Conservation (phyloP, 2,888 invertebrate genomes). For the Cyclophora punctaria region DNA sequence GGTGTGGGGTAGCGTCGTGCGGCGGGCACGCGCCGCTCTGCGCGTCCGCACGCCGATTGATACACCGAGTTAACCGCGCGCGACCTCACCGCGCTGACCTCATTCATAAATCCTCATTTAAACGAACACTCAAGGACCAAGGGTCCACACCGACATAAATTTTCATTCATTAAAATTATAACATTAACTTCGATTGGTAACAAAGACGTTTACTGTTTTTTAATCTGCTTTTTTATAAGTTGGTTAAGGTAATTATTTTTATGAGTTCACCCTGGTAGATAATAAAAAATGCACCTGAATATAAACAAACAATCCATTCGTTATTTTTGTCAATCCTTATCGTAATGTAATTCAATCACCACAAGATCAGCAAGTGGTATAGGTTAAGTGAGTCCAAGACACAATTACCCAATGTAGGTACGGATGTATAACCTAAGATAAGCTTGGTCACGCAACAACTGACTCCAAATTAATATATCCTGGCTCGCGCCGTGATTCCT, state of each 20-base stretch:
- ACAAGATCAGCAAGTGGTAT: slow-evolving; percentile 1
- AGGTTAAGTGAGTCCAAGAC: no score
- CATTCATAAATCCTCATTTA: slow-evolving; percentile 71
- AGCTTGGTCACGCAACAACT: slow-evolving; percentile 56
- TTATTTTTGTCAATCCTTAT: no score
- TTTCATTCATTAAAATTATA: slow-evolving; percentile 17
- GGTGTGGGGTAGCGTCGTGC: slow-evolving; percentile 30
- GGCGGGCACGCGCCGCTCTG: slow-evolving; percentile 42
- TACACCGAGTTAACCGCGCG: slow-evolving; percentile 38
- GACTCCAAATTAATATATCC: slow-evolving; percentile 73
- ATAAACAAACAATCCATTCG: no score
- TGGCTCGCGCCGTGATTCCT: slow-evolving; percentile 76
- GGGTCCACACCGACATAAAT: slow-evolving; percentile 46
- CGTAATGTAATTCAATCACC: neutral
- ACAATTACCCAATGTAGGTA: slow-evolving; percentile 20
- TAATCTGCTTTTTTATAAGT: no score
- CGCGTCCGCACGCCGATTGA: slow-evolving; percentile 28
- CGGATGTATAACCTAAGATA: slow-evolving; percentile 34
- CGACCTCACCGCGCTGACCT: slow-evolving; percentile 61
- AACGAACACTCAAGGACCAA: slow-evolving; percentile 54
- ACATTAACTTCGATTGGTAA: slow-evolving; percentile 2
- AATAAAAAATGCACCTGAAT: no score
- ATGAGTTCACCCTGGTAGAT: no score
- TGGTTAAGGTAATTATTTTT: no score
- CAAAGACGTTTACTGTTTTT: no score